Evolutionary conservation across 2,888 invertebrate species (phyloP).

Genomic region (Xestia rhomboidea): DNA sequence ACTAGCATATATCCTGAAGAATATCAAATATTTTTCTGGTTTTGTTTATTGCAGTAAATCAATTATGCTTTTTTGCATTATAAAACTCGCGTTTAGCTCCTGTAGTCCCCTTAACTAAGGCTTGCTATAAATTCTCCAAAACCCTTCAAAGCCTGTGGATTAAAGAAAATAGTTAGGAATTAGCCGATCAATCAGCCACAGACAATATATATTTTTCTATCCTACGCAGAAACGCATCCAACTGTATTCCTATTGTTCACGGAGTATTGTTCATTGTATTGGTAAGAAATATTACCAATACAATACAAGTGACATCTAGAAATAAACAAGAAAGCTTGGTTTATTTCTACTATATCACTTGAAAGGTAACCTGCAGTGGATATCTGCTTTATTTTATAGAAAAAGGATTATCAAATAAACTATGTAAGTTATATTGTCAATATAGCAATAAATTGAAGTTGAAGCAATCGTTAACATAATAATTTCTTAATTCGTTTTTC

Average conservation of each 20-base stretch:
- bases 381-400: conserved; percentile 9
- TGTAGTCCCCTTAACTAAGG: not conserved
- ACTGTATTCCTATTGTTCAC: conserved; percentile 1
- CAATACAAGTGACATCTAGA: conserved; percentile 4
- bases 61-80: too few relatives aligned
- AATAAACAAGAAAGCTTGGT: conserved; percentile 7
- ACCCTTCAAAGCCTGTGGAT: conserved; percentile 7
- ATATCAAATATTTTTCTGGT: too few relatives aligned
- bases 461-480: not conserved
- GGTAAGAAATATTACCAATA: conserved; percentile 9
- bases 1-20: too few relatives aligned
- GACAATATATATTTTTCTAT: not conserved
- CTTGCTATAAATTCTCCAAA: conserved; percentile 6
- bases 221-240: not conserved
- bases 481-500: too few relatives aligned
- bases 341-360: not conserved
- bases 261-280: conserved; percentile 3
- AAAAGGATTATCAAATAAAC: conserved; percentile 4
- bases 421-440: not conserved
- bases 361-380: not conserved
- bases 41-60: too few relatives aligned
- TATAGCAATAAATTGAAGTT: not conserved
- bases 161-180: conserved; percentile 1
- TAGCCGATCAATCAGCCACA: conserved; percentile 7
- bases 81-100: too few relatives aligned